Conservation (phyloP, 2,888 invertebrate genomes). For the Acanthosepion pharaonis region DNA sequence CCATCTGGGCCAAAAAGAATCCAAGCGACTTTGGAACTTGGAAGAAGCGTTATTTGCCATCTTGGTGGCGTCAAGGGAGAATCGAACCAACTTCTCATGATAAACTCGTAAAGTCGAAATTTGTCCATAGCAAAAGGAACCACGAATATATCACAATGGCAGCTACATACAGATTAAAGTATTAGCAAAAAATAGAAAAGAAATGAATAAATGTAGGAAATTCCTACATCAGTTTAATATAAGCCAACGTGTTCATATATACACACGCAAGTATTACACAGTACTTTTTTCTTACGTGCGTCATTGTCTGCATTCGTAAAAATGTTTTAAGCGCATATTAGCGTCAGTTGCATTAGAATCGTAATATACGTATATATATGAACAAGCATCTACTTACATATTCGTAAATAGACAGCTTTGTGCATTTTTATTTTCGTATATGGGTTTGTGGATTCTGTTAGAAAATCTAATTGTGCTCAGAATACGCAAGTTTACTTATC, state of each 20-base stretch:
- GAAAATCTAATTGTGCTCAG: too few relatives aligned
- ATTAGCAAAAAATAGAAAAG: background rate
- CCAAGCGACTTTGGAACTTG: background rate
- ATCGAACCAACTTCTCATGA: slow-evolving; percentile 18
- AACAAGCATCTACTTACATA: background rate
- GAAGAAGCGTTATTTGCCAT: slow-evolving; percentile 12
- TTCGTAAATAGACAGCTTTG: too few relatives aligned
- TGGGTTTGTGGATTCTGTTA: too few relatives aligned
- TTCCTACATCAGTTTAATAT: background rate
- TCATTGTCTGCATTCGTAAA: background rate
- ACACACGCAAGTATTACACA: background rate
- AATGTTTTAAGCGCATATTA: background rate
- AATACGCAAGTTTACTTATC: too few relatives aligned
- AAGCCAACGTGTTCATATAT: background rate
- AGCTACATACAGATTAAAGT: background rate
- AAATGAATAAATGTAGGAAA: background rate
- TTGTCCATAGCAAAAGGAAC: background rate
- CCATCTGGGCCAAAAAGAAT: slow-evolving; percentile 3
- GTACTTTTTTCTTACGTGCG: background rate
- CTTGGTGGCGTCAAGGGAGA: background rate
- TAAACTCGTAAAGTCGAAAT: slow-evolving; percentile 23
- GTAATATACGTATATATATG: background rate
- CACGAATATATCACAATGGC: background rate
- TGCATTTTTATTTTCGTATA: too few relatives aligned
- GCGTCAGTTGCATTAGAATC: background rate